A percentile compares a stretch with the other conserved stretches of the same genome.
Conservation (phyloP, 2,113 vertebrate genomes). For the Acanthisitta chloris region DNA sequence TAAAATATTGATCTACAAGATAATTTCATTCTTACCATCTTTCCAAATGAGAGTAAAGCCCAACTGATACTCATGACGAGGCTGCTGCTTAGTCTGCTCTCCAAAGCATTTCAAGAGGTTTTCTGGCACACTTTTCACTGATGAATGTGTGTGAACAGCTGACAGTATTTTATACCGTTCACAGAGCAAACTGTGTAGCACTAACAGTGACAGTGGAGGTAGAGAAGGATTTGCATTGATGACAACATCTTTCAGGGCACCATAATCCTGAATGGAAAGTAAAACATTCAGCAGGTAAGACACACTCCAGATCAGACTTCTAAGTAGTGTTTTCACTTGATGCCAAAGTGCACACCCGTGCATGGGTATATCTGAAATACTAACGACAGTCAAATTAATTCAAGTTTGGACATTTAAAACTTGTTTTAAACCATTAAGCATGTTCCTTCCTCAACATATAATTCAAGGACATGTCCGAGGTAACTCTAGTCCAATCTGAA, state of each 20-base stretch:
- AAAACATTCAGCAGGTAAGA: not conserved
- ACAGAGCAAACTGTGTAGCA: slow-evolving; percentile 89
- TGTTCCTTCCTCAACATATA: not conserved
- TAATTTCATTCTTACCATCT: slow-evolving; percentile 80
- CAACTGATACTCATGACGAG: slow-evolving; percentile 87
- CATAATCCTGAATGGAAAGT: slow-evolving; percentile 77
- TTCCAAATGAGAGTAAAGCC: slow-evolving; percentile 99
- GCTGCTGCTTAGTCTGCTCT: slow-evolving; percentile 77
- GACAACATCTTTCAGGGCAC: slow-evolving; percentile 91
- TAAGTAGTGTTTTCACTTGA: not conserved
- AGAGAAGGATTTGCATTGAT: slow-evolving; percentile 89
- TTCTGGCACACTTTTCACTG: slow-evolving; percentile 77
- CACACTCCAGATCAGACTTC: not conserved
- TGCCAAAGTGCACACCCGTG: not conserved
- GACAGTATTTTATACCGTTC: slow-evolving; percentile 86
- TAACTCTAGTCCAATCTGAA: not conserved
- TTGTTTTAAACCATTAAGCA: not conserved
- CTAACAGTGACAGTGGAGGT: slow-evolving; percentile 87
- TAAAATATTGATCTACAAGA: not conserved
- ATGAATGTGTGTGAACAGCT: slow-evolving; percentile 92
- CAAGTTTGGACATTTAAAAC: not conserved
- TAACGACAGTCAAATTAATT: not conserved
- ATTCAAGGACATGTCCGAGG: not conserved
- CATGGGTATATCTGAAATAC: not conserved
- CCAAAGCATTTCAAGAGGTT: slow-evolving; percentile 90